A percentile compares a stretch with the other conserved stretches of the same genome.
Evolutionary conservation across 37 sponge, comb jelly and placozoan genomes (phyloP).

Genomic region (Diacarnus erythraeanus): DNA sequence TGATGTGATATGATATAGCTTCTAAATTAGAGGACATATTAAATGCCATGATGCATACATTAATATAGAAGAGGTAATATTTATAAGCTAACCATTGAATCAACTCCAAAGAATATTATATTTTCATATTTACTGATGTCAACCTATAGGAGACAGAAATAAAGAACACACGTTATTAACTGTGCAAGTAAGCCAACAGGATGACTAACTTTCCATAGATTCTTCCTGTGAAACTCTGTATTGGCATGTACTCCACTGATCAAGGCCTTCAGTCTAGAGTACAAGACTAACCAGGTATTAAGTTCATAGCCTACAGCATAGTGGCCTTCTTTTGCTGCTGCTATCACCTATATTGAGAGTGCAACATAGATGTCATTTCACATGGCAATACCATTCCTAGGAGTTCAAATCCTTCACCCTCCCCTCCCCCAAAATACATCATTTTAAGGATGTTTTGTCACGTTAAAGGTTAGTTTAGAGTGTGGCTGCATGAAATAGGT

Average conservation of each 20-base stretch:
- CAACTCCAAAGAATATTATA: conserved; percentile 85
- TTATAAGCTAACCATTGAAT: conserved; percentile 64
- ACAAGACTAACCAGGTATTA: conserved; percentile 83
- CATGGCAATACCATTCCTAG: too few relatives aligned
- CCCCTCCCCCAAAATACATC: too few relatives aligned
- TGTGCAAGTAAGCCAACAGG: background rate
- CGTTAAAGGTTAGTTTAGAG: too few relatives aligned
- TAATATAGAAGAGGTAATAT: background rate
- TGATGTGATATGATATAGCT: background rate
- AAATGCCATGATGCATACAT: background rate
- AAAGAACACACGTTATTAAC: background rate
- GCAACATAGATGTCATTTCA: too few relatives aligned
- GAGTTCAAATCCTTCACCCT: too few relatives aligned
- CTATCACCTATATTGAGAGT: conserved; percentile 78
- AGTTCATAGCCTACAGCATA: conserved; percentile 81
- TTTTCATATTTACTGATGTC: conserved; percentile 56
- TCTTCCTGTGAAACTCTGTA: conserved; percentile 66
- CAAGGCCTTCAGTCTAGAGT: conserved; percentile 56
- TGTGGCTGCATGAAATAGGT: too few relatives aligned
- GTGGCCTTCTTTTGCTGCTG: conserved; percentile 69
- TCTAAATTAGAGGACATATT: background rate
- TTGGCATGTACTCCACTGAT: conserved; percentile 39
- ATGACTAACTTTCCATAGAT: conserved; percentile 75
- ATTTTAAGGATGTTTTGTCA: too few relatives aligned
- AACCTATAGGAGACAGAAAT: conserved; percentile 41